Evolutionary conservation across 2,797 vertebrate species (phyloP), one percentile per base, ranked within the genome.

Genomic region (Acipenser transmontanus): DNA sequence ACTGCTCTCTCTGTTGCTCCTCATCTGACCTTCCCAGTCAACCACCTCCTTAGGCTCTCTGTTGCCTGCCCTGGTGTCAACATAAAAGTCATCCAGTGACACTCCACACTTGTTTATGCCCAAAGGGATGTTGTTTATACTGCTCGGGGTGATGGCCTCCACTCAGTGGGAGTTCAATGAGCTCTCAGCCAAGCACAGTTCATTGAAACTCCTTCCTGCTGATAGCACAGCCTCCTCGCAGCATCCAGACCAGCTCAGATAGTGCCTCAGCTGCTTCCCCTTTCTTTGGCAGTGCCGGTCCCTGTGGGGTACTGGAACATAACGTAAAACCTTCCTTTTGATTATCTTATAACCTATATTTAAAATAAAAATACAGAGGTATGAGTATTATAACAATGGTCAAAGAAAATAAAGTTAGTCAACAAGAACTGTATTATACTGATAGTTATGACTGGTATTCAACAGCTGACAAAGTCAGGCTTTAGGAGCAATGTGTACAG

Each of bases 41-140:
- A 2, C 47, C 60, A 61, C 60, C 60, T 34, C 17, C 17, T 47
- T 47, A 17, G n/a, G 60, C 8, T 61, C 13, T 20, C 60, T 61
- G 60, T 61, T 61, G 54, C 34, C 17, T 61, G 60, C 17, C 8
- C 5, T 1, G 17, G 60, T 61, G 60, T 61, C 17, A 61, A 17
- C 60, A 61, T 7, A 61, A 17, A 5, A 61, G 60, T 9, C 60
- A 61, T 17, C 17, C 47, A 61, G 17, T 47, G 60, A 61, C 60
- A 61, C 60, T 61, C 12, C 11, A 17, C 47, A 47, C 20, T 61
- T 61, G 60, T 61, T 61, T 61, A 47, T 61, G 17, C 20, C 60
- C 60, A 8, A 47, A 61, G 47, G 52, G 5, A 61, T 57, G 54
- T 61, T 61, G 60, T 61, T 61, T 61, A 34, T 17, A 10, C 47